These are phyloP conservation scores for Agrochola lychnidis DNA, from an alignment of 2,888 invertebrate genomes.

Conservation along the genomic window DNA sequence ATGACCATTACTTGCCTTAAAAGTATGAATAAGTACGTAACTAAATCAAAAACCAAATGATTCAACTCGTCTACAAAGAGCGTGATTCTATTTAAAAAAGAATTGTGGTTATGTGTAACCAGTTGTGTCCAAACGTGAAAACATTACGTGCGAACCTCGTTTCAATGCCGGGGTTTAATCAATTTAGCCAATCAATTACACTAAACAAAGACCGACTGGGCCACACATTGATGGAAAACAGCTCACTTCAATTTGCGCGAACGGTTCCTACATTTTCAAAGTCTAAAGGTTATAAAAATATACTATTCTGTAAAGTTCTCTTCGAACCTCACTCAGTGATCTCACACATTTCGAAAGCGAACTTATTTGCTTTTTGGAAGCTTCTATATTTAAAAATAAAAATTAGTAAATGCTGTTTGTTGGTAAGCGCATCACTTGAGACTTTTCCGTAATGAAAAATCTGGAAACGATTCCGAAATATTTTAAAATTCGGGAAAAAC, in stretches of 20 bases:
- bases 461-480: no score
- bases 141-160: conserved; percentile 17
- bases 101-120: conserved; percentile 8
- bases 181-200: conserved; percentile 60
- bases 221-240: conserved; percentile 33
- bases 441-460: no score
- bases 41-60: conserved; percentile 9
- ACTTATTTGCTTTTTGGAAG: no score
- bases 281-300: neutral
- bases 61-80: neutral
- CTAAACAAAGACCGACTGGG: conserved; percentile 54
- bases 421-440: no score
- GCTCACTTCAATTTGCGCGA: conserved; percentile 12
- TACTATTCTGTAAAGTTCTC: neutral
- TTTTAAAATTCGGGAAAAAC: no score
- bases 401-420: no score
- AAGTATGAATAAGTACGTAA: no score
- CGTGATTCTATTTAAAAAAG: conserved; percentile 21
- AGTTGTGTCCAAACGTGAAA: conserved; percentile 28
- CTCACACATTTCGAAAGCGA: neutral
- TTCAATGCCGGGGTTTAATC: conserved; percentile 28
- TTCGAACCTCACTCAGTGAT: neutral
- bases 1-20: neutral
- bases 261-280: conserved; percentile 1
- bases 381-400: neutral